Evolutionary conservation across 2,888 invertebrate genomes (phyloP), one percentile per base, ranked within the genome.

Genomic region (Tenodera sinensis): DNA sequence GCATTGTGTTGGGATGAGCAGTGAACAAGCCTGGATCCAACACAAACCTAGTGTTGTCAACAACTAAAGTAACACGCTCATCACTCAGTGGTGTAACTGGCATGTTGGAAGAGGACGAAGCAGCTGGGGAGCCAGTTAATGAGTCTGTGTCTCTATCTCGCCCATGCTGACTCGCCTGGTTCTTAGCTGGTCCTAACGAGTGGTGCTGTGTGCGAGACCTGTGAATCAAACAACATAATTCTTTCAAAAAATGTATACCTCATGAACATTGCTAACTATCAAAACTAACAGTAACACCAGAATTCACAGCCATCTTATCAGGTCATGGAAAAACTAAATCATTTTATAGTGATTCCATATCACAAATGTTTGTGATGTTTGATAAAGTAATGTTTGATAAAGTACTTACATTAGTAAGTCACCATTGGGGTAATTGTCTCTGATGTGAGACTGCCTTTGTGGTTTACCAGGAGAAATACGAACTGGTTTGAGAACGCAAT

Each of bases 1-100:
- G 94, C 99, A 99, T 99, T 0, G 99, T 99, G 93, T 99, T 99
- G 0, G 99, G 99, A 93, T 99, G 98, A 3, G 98, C 97, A 15
- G 97, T 97, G 92, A 99, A 98, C 90, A 99, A 95, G 2, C 97
- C 96, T 9, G 98, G 98, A 93, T 99, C 99, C 30, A 99, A 96
- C 85, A 99, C 97, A 93, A 98, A 98, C 91, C 98, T 95, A 0
- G 99, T 99, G 92, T 98, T 98, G 92, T 99, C 99, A 25, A 99
- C 99, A n/a, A 99, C 96, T 87, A 99, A 95, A 3, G 98, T 98
- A 89, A 99, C 97, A 90, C 97, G 94, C 91, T 98, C 98, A 89
- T 97, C 97, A 89, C 95, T 95, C 34, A 30, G 93, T 92, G 88
- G 91, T 88, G 90, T 87, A 85, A 83, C 88, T 85, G 88, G 90